Conservation (phyloP, 2,113 vertebrate genomes). For the Tilapia sparmanii region DNA sequence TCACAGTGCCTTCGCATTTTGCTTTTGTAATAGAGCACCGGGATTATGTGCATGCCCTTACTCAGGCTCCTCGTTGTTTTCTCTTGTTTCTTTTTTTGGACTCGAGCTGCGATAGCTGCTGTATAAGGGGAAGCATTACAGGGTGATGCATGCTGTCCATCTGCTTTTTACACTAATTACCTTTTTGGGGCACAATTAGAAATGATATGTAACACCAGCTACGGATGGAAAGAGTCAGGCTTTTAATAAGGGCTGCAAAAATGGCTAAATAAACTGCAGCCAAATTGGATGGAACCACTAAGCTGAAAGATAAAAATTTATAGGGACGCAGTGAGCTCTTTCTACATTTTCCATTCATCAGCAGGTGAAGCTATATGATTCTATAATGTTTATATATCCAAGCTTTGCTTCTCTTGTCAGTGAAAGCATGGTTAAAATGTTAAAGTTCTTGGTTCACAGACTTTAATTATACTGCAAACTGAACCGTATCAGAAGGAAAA, state of each 20-base stretch:
- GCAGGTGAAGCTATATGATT: not conserved
- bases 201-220: not conserved
- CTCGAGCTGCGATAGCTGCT: not conserved
- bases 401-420: not conserved
- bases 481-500: not conserved
- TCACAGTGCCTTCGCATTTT: not conserved
- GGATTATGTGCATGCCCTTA: not conserved
- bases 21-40: not conserved
- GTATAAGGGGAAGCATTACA: constrained; percentile 4
- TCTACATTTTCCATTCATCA: not conserved
- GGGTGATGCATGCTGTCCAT: constrained; percentile 32
- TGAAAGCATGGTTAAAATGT: not conserved
- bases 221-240: not conserved
- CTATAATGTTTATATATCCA: not conserved
- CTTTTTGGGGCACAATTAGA: not conserved
- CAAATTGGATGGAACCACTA: not conserved
- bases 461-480: not conserved
- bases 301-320: not conserved
- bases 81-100: not conserved
- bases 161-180: constrained; percentile 53
- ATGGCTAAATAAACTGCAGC: not conserved
- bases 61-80: not conserved
- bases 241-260: not conserved
- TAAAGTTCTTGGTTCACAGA: not conserved
- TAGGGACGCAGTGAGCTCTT: not conserved